Evolutionary conservation across 2,797 vertebrate genomes (phyloP).

Genomic region (Acanthurus tractus): DNA sequence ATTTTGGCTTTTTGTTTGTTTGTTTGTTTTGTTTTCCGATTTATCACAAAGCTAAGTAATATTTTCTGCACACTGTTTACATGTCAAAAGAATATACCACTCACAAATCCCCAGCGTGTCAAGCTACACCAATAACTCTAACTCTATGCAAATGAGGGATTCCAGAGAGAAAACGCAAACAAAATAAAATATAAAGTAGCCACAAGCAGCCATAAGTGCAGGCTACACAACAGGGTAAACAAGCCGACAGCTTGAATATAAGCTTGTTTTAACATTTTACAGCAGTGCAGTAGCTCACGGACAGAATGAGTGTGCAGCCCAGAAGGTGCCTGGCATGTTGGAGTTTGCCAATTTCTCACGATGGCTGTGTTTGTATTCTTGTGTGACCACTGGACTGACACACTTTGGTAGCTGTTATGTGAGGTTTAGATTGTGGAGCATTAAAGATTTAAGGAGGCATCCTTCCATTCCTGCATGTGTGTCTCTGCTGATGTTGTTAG

Average conservation of each 20-base stretch:
- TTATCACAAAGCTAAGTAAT: constrained; percentile 9
- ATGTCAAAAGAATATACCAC: constrained; percentile 13
- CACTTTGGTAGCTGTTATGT: constrained; percentile 27
- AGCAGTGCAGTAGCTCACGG: constrained; percentile 14
- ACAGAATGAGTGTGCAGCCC: constrained; percentile 8
- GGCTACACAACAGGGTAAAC: constrained; percentile 12
- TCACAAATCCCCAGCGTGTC: constrained; percentile 16
- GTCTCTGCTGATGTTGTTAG: constrained; percentile 30
- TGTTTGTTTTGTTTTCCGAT: not conserved
- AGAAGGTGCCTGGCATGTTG: constrained; percentile 12
- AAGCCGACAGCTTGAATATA: constrained; percentile 2
- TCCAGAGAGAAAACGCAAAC: constrained; percentile 17
- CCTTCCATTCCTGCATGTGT: not conserved
- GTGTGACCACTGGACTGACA: constrained; percentile 18
- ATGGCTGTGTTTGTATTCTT: constrained; percentile 13
- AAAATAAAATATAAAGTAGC: constrained; percentile 33
- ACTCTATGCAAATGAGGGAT: constrained; percentile 44
- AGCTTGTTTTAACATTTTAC: constrained; percentile 23
- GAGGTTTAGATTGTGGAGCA: constrained; percentile 36
- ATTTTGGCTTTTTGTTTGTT: not conserved
- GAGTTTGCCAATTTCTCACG: not conserved
- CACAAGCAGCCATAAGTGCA: constrained; percentile 16
- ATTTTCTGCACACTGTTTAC: constrained; percentile 7
- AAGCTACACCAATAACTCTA: constrained; percentile 12
- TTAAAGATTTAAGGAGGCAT: constrained; percentile 43